A percentile compares a stretch with the other conserved stretches of the same genome.
phyloP scores from a whole-genome alignment of 2,113 vertebrate species.

The Osmerus eperlanus region DNA sequence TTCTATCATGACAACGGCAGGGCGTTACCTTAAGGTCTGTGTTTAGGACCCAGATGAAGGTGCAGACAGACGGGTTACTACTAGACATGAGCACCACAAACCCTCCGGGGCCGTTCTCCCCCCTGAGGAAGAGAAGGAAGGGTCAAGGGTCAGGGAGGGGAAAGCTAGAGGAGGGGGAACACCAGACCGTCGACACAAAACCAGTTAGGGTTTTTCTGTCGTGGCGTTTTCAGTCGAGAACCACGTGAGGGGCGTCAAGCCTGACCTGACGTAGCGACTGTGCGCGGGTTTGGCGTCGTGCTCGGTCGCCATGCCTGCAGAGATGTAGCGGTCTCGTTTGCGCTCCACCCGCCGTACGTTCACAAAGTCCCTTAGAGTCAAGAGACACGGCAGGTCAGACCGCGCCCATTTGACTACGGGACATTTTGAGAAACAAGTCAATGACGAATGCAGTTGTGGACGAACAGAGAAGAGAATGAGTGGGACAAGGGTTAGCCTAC shows the following conservation, averaged over 20 bases:
- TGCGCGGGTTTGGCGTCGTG: constrained; percentile 81
- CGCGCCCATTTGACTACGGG: background rate
- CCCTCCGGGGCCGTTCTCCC: constrained; percentile 93
- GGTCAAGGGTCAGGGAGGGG: background rate
- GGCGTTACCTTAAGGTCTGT: constrained; percentile 89
- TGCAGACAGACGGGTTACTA: constrained; percentile 86
- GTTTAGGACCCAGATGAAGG: constrained; percentile 96
- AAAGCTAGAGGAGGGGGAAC: background rate
- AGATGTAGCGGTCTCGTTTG: constrained; percentile 86
- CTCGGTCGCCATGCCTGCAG: constrained; percentile 85
- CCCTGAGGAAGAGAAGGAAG: constrained; percentile 66
- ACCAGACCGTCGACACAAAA: background rate
- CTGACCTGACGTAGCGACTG: constrained; percentile 88
- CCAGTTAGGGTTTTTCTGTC: background rate
- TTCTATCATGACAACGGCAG: too few species aligned
- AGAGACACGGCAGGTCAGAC: background rate
- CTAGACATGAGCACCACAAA: constrained; percentile 89
- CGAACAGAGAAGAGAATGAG: too few species aligned
- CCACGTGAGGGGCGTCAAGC: background rate
- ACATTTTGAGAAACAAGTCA: background rate
- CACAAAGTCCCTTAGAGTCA: constrained; percentile 85
- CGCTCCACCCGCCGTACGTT: constrained; percentile 92
- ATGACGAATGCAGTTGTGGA: background rate
- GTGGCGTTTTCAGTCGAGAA: background rate
- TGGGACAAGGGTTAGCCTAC: too few species aligned